A percentile compares a stretch with the other conserved stretches of the same genome.
Evolutionary conservation across 2,113 vertebrate genomes (phyloP).

Genomic region (Ochotona princeps): DNA sequence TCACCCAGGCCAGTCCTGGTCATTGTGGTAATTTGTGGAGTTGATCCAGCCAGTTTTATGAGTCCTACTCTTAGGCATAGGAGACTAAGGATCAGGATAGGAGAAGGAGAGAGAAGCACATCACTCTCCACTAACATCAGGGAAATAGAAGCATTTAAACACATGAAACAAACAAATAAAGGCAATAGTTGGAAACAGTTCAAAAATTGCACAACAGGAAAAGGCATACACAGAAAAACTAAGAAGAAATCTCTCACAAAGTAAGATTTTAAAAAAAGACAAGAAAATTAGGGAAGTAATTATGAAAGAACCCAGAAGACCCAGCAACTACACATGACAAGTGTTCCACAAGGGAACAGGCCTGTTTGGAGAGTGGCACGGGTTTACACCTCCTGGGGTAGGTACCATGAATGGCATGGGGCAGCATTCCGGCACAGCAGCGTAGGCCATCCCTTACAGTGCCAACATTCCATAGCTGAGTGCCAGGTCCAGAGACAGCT

Average conservation of each 20-base stretch:
- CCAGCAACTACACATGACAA: not conserved
- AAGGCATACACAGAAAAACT: not conserved
- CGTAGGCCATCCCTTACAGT: no score
- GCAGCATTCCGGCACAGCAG: no score
- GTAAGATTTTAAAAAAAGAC: not conserved
- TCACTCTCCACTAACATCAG: not conserved
- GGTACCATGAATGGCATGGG: no score
- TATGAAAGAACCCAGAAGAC: not conserved
- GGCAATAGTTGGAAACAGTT: not conserved
- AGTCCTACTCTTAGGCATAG: not conserved
- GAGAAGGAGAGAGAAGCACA: no score
- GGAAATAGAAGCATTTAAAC: not conserved
- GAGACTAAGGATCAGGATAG: no score
- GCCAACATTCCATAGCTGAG: no score
- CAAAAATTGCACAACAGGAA: not conserved
- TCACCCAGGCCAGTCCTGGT: no score
- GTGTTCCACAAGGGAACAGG: not conserved
- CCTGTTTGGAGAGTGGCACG: not conserved
- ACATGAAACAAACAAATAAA: not conserved
- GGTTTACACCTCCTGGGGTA: no score
- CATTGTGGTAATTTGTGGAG: no score
- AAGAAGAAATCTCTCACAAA: not conserved
- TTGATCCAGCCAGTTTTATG: not conserved
- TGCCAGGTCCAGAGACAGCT: no score
- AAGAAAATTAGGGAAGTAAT: not conserved